Evolutionary conservation across 2,797 vertebrate genomes (phyloP).

Genomic region (Sebastes diaconus): DNA sequence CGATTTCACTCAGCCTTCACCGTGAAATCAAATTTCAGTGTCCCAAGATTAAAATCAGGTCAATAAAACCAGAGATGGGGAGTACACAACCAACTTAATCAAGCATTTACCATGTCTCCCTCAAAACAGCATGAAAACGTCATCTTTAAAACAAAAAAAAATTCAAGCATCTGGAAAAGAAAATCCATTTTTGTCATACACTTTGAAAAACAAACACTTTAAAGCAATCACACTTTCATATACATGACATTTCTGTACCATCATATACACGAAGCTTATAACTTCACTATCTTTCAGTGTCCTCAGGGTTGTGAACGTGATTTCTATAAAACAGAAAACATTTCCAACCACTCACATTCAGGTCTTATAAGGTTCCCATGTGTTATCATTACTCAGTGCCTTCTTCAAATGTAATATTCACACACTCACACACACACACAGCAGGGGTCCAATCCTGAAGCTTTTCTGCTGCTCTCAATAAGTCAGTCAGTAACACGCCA

Average conservation of each 20-base stretch:
- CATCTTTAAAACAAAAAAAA: conserved; percentile 6
- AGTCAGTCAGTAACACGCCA: conserved; percentile 46
- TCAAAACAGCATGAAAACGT: conserved; percentile 13
- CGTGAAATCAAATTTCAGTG: neutral
- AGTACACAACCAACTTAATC: conserved; percentile 21
- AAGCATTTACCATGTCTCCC: conserved; percentile 6
- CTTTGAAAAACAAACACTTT: conserved; percentile 58
- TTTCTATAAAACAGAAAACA: conserved; percentile 73
- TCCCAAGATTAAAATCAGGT: neutral
- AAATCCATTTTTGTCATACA: conserved; percentile 36
- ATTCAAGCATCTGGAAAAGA: conserved; percentile 40
- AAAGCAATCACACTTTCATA: conserved; percentile 63
- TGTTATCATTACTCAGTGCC: conserved; percentile 33
- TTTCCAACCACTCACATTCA: conserved; percentile 67
- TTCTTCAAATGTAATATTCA: conserved; percentile 38
- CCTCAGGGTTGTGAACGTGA: conserved; percentile 62
- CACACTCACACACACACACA: conserved; percentile 28
- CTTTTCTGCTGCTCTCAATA: conserved; percentile 26
- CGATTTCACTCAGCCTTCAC: neutral
- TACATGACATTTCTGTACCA: conserved; percentile 53
- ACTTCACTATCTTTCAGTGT: conserved; percentile 50
- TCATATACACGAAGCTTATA: conserved; percentile 34
- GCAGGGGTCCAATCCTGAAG: conserved; percentile 43
- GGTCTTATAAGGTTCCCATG: conserved; percentile 41
- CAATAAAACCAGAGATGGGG: conserved; percentile 1